Conservation (phyloP, 2,113 vertebrate genomes). For the Solea senegalensis region DNA sequence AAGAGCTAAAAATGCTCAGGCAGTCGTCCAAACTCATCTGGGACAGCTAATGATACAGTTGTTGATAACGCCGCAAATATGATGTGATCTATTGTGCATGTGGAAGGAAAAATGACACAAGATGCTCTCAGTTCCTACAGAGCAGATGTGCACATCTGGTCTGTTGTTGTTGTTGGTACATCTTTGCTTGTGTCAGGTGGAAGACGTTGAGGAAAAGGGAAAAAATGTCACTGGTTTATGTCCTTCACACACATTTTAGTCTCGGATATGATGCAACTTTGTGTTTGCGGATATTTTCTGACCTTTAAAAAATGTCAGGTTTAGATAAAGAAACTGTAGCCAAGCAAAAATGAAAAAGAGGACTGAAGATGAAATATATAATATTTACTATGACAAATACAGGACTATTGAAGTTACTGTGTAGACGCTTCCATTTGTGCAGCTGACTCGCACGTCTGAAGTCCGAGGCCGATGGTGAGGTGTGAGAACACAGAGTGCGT, state of each 20-base stretch:
- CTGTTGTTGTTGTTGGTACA: neutral
- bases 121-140: neutral
- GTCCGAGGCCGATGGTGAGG: no score
- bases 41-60: no score
- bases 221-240: neutral
- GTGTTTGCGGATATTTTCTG: neutral
- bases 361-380: no score
- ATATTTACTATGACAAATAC: no score
- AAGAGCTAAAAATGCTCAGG: no score
- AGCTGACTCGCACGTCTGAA: no score
- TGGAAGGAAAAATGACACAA: no score
- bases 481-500: no score
- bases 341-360: neutral
- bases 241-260: neutral
- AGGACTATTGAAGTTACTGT: no score
- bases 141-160: neutral
- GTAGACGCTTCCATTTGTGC: no score
- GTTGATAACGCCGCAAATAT: neutral
- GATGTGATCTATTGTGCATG: no score
- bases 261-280: slow-evolving; percentile 4
- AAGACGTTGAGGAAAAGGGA: neutral
- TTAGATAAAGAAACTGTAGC: neutral
- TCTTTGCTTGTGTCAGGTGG: neutral
- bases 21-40: no score
- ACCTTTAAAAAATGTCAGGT: slow-evolving; percentile 6